Percentiles rank a stretch among this genome's conserved stretches.
These are phyloP conservation scores for Machimus atricapillus DNA, from an alignment of 2,888 invertebrate genomes.

Conservation along the genomic window DNA sequence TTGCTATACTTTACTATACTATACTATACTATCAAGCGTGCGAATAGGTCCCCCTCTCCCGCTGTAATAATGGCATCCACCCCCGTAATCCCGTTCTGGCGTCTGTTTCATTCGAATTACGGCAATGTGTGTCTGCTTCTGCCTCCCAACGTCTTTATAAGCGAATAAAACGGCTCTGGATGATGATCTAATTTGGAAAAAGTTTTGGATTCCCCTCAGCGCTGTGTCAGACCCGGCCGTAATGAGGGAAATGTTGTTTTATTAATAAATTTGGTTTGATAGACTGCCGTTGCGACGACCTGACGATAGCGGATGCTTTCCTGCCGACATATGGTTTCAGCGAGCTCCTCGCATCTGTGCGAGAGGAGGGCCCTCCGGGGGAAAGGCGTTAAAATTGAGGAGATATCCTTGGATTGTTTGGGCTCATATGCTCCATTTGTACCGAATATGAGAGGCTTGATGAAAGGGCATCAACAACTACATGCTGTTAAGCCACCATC, in stretches of 20 bases:
- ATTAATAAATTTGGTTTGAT: slow-evolving; percentile 47
- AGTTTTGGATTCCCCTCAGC: slow-evolving; percentile 38
- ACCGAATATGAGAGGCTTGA: background rate
- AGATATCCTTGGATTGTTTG: background rate
- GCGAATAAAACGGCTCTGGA: slow-evolving; percentile 15
- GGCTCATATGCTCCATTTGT: background rate
- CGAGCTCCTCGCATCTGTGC: background rate
- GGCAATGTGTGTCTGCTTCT: slow-evolving; percentile 43
- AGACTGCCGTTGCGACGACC: slow-evolving; percentile 34
- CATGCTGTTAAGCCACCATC: background rate
- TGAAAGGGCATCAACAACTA: background rate
- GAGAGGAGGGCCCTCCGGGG: background rate
- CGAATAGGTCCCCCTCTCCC: background rate
- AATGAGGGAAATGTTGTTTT: slow-evolving; percentile 44
- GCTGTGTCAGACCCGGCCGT: slow-evolving; percentile 11
- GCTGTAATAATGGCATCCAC: slow-evolving; percentile 42
- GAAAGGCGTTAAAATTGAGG: background rate
- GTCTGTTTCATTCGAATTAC: slow-evolving; percentile 47
- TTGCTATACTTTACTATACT: background rate
- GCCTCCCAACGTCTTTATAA: slow-evolving; percentile 21
- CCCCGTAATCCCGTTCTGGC: slow-evolving; percentile 46
- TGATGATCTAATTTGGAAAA: slow-evolving; percentile 45
- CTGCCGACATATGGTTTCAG: background rate
- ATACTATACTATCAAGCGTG: background rate
- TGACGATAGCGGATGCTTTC: background rate